Percentiles rank a stretch among this genome's conserved stretches.
Conservation (phyloP, 2,113 vertebrate genomes). For the Zapornia atra region DNA sequence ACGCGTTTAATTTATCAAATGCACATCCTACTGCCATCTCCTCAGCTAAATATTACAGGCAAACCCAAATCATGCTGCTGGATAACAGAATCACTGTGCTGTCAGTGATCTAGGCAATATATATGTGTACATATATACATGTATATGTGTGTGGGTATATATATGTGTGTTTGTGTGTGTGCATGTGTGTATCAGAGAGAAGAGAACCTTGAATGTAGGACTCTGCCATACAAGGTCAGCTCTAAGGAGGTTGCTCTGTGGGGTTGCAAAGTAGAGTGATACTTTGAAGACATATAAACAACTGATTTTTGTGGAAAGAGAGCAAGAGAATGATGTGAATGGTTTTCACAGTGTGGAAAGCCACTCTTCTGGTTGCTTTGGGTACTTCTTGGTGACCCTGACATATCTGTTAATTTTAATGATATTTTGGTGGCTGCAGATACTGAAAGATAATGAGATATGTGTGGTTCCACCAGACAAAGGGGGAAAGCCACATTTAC, state of each 20-base stretch:
- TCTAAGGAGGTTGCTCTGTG: neutral
- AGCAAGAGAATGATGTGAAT: neutral
- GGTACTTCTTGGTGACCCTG: neutral
- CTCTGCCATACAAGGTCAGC: neutral
- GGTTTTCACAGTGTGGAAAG: neutral
- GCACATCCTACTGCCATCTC: neutral
- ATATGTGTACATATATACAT: accelerated
- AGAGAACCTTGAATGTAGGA: neutral
- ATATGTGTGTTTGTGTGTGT: too few species aligned
- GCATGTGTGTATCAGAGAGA: neutral
- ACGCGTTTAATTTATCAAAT: neutral
- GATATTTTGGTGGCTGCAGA: neutral
- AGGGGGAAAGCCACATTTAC: neutral
- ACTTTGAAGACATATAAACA: neutral
- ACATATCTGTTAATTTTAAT: neutral
- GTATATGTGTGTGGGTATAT: accelerated
- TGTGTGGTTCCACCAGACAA: neutral
- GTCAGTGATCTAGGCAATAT: neutral
- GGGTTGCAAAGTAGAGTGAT: neutral
- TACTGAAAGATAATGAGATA: neutral
- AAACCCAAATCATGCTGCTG: neutral
- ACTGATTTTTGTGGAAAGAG: neutral
- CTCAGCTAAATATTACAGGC: neutral
- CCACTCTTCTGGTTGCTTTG: neutral
- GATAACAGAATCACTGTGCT: neutral